phyloP scores from a whole-genome alignment of 2,888 invertebrate genomes.

The Leucophenga montana region DNA sequence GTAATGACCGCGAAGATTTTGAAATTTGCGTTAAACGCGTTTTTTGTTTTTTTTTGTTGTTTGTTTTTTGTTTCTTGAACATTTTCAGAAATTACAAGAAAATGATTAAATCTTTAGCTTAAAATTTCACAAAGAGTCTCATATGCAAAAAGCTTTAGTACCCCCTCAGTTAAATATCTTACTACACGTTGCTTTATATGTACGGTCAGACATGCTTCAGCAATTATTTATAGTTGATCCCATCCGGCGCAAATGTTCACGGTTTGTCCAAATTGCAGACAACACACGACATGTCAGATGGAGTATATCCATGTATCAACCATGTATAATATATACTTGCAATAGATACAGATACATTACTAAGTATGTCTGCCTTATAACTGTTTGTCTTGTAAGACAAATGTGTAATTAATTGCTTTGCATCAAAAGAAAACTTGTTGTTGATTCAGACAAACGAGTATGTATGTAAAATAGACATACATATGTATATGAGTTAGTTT shows the following conservation, averaged over 20 bases:
- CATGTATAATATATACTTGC: too few relatives aligned
- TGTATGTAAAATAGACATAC: constrained; percentile 51
- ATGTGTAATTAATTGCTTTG: constrained; percentile 71
- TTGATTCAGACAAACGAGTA: constrained; percentile 35
- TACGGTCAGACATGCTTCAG: constrained; percentile 20
- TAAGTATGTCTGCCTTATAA: constrained; percentile 43
- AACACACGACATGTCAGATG: constrained; percentile 34
- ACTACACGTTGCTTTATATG: neutral
- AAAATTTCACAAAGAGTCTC: neutral
- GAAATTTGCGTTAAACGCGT: neutral
- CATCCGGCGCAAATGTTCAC: constrained; percentile 51
- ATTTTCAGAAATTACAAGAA: constrained; percentile 17
- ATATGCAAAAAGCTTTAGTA: too few relatives aligned
- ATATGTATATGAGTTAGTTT: constrained; percentile 15
- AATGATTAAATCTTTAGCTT: constrained; percentile 14
- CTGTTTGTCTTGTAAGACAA: constrained; percentile 71
- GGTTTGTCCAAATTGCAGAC: constrained; percentile 43
- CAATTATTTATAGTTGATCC: constrained; percentile 67
- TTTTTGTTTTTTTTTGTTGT: too few relatives aligned
- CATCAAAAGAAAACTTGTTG: constrained; percentile 66
- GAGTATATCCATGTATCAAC: constrained; percentile 16
- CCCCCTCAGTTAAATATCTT: constrained; percentile 47
- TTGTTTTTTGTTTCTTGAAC: too few relatives aligned
- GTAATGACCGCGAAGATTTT: neutral
- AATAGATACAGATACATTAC: too few relatives aligned